Percentiles rank a stretch among this genome's conserved stretches.
phyloP scores from a whole-genome alignment of 1,140 invertebrate species.

The Euglossa dilemma region DNA sequence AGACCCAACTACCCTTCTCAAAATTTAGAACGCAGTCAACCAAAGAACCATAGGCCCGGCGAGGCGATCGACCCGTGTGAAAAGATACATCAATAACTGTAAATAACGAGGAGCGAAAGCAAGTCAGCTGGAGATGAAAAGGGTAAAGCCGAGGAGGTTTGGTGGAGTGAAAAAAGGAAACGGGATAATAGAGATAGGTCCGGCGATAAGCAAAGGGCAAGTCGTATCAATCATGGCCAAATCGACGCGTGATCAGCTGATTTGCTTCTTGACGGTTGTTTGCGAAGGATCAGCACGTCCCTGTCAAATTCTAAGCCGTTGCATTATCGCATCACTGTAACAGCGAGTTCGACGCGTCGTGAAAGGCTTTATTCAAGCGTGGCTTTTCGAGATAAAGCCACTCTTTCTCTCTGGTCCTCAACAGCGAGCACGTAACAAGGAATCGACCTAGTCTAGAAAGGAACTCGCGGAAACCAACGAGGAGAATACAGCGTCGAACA shows the following conservation, averaged over 20 bases:
- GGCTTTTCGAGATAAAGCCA: slow-evolving; percentile 36
- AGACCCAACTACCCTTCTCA: neutral
- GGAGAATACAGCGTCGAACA: slow-evolving; percentile 7
- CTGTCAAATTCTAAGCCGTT: slow-evolving; percentile 21
- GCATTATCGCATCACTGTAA: neutral
- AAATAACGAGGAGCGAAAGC: neutral
- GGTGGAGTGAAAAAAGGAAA: neutral
- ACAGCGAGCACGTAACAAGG: slow-evolving; percentile 2
- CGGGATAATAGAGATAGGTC: slow-evolving; percentile 10
- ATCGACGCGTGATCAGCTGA: neutral
- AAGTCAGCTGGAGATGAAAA: neutral
- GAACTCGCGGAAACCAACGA: neutral
- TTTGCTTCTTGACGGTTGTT: neutral
- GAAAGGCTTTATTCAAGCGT: slow-evolving; percentile 42
- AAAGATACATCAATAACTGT: neutral
- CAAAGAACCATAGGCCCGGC: too few relatives aligned
- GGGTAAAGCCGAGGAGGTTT: neutral
- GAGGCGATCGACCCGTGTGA: neutral
- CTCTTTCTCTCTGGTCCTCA: too few relatives aligned
- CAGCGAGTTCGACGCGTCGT: slow-evolving; percentile 4
- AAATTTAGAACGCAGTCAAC: neutral
- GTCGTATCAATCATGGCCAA: slow-evolving; percentile 14
- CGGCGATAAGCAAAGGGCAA: neutral
- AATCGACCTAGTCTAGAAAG: slow-evolving; percentile 1
- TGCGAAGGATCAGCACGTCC: neutral